Conservation (phyloP, 2,888 invertebrate species). For the Dexiosoma caninum region DNA sequence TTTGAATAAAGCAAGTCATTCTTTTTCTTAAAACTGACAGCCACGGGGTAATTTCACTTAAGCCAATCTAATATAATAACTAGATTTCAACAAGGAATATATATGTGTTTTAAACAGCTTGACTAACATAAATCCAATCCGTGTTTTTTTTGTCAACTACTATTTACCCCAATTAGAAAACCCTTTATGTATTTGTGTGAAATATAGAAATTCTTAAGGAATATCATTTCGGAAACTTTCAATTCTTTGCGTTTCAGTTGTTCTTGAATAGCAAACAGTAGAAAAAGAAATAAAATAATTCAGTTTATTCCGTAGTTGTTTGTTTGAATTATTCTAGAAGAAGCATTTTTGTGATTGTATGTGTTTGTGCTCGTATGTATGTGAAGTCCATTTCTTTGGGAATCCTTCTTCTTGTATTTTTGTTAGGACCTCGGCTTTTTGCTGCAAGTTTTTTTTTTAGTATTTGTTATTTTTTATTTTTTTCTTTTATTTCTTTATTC, state of each 20-base stretch:
- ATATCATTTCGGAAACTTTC: slow-evolving; percentile 58
- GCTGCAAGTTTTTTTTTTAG: slow-evolving; percentile 23
- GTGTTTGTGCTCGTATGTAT: neutral
- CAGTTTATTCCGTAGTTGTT: slow-evolving; percentile 42
- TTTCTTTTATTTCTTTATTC: slow-evolving; percentile 45
- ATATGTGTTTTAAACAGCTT: too few relatives aligned
- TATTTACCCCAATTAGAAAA: too few relatives aligned
- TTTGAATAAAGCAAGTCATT: too few relatives aligned
- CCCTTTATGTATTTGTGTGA: neutral
- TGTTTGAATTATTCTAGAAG: slow-evolving; percentile 12
- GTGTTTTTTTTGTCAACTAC: too few relatives aligned
- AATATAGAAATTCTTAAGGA: neutral
- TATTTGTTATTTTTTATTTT: too few relatives aligned
- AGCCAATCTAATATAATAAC: too few relatives aligned
- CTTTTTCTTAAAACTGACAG: too few relatives aligned
- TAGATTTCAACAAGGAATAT: too few relatives aligned
- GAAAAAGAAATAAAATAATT: slow-evolving; percentile 47
- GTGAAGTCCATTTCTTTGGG: slow-evolving; percentile 52
- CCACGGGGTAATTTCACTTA: too few relatives aligned
- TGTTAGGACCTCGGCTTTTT: slow-evolving; percentile 27
- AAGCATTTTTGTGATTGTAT: neutral
- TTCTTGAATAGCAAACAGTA: neutral
- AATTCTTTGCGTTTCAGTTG: slow-evolving; percentile 44
- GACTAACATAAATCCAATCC: too few relatives aligned
- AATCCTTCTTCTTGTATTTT: slow-evolving; percentile 34